Base-by-base conservation (phyloP, 2,113 vertebrate genomes). In the Sphaerodactylus townsendi region DNA sequence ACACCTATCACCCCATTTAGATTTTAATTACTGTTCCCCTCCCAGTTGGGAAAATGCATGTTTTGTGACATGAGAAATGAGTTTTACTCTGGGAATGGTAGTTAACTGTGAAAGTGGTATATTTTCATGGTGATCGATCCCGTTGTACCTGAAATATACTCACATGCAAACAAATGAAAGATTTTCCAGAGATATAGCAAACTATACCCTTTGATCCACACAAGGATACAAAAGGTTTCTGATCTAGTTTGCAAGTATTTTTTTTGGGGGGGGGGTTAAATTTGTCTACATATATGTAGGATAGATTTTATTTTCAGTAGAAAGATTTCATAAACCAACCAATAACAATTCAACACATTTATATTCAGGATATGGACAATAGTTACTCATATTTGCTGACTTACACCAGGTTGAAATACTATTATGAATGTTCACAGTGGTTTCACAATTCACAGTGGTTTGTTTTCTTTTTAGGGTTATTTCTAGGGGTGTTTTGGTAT, bases 31-130 rank as follows among this genome's bases (percentile, higher is more conserved):
- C 87, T 86, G 81, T 76, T 84, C 88, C n/a, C 1, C 53, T 9
- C 21, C n/a, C n/a, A 25, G 33, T 78, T 71, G 75, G 59, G 28
- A 65, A 83, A 83, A 62, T 41, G 13, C 59, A 79, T 85, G 85
- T 87, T 93, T 95, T 93, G 77, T 85, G 84, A 88, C 69, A 86
- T 87, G 79, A 89, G 81, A 79, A 0, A 59, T 84, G 83, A 76
- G 89, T 90, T 92, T 66, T 87, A 92, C 88, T 91, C 89, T 79
- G 84, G 83, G 89, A 91, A 92, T 88, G 89, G 89, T 86, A 82
- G 85, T 90, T 89, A 89, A 91, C 92, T 88, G 91, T 91, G 91
- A 93, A 92, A 93, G 91, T 92, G 86, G 92, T 90, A 92, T 93
- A 77, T 87, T 89, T 86, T 89, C 87, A 65, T 86, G 86, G 88